Base-by-base conservation (phyloP, 2,113 vertebrate species). In the Callionymus lyra region DNA sequence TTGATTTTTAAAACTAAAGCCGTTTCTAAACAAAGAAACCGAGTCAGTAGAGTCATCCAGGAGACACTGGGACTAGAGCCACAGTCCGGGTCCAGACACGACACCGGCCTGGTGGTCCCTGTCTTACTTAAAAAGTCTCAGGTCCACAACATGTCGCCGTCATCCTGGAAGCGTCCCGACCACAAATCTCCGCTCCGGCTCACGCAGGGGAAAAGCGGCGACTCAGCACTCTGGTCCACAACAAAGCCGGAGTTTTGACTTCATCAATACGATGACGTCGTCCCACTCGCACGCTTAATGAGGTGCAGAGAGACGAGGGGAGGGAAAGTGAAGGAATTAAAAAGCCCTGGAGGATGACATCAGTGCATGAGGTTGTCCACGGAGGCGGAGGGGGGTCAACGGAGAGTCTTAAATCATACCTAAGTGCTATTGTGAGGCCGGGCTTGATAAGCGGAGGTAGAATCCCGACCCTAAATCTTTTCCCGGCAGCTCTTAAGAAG, bases 311-410 rank as follows among this genome's bases (percentile, higher is more conserved):
- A 53, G 65, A 53, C 60, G 66, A 60, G 53, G 63, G 59, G 59
- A 49, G 42, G 54, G 63, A 58, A 40, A 35, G 53, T 59, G 64
- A 56, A 57, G 57, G 61, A 56, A 74, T 74, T 65, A 65, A 70
- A 73, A 74, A 72, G 40, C 66, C 50, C 54, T 41, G 59, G 53
- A 50, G 63, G 69, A 82, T 82, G 76, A 84, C 77, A 82, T 83
- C 79, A 85, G 67, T 65, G 56, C 42, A 63, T 58, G 51, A 62
- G 52, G 58, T 63, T 59, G 49, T 47, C 21, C 8, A 19, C 34
- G 35, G 51, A 38, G 59, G 45, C 12, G 43, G 43, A 45, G 43
- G 38, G 61, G 53, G 44, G 21, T 27, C 21, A 27, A 27, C 8
- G 21, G 21, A 27, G 21, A 8, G 11, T 66, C 46, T 38, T 77